A percentile compares a stretch with the other conserved stretches of the same genome.
Conservation (phyloP, 2,113 vertebrate genomes). For the Alectura lathami region DNA sequence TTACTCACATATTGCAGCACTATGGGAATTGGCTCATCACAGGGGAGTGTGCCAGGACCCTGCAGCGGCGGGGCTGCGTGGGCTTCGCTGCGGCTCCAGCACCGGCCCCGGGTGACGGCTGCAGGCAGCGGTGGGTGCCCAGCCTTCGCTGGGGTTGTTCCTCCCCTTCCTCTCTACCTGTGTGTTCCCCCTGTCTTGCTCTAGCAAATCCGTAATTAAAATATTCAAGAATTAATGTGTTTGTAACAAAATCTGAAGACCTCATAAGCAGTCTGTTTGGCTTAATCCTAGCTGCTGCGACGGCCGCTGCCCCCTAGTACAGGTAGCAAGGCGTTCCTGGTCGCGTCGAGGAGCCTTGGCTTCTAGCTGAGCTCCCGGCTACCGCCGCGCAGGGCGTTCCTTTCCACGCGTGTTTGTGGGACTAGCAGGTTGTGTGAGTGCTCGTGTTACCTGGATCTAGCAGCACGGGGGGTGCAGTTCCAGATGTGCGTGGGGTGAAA, state of each 20-base stretch:
- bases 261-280: not conserved
- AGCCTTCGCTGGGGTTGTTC: not conserved
- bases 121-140: too few species aligned
- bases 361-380: not conserved
- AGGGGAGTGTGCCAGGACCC: too few species aligned
- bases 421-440: not conserved
- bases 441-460: accelerated
- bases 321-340: accelerated
- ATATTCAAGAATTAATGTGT: not conserved
- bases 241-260: not conserved
- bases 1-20: accelerated
- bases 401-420: not conserved
- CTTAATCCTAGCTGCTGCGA: not conserved
- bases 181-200: accelerated
- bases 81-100: too few species aligned
- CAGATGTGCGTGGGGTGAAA: accelerated
- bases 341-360: accelerated
- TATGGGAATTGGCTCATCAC: not conserved
- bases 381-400: accelerated
- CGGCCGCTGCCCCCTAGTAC: accelerated
- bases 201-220: not conserved
- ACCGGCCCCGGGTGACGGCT: too few species aligned
- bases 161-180: not conserved
- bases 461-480: accelerated
- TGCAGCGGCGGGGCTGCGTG: too few species aligned